Base-by-base conservation (phyloP, 2,888 invertebrate genomes). In the Dasysyrphus albostriatus region DNA sequence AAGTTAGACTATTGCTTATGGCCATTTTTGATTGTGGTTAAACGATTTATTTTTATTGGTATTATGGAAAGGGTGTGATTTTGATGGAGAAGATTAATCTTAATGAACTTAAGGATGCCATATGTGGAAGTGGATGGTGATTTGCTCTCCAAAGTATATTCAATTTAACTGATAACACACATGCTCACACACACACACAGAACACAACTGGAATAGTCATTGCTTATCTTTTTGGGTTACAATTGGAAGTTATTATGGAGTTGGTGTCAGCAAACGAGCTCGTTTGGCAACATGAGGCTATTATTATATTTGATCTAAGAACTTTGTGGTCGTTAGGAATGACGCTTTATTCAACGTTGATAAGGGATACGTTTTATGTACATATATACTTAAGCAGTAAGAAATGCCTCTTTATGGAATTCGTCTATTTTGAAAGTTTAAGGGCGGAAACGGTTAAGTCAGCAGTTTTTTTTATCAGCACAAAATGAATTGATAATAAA, bases 41-140 rank as follows among this genome's bases (percentile, higher is more conserved):
- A 69, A 69, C 51, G 69, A 69, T 69, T 69, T 51, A 54, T 69
- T 54, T 67, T 69, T 69, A 69, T 51, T 69, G 37, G 9, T 19
- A 39, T 51, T 14, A 49, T 34, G 49, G 51, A 24, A 19, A 54
- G 24, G 54, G 69, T 24, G 19, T 65, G 8, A 49, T 69, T 51
- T 37, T 39, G 69, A 51, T 51, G 51, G 24, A 39, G 69, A 9
- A 34, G 24, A 69, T 51, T 51, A 69, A 69, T 69, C 69, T 51
- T 54, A 39, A 69, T 69, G 39, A 69, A 69, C 24, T 51, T 69
- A 54, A 54, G 37, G 51, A 24, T 12, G 34, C 34, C 47, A 65
- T 32, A 42, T 65, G 34, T 49, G 24, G 42, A 14, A 10, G 24
- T 24, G 24, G 3, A 37, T 51, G 24, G 44, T 44, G 1, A 63